Evolutionary conservation across 2,113 vertebrate species (phyloP).

Genomic region (Dicentrarchus labrax): DNA sequence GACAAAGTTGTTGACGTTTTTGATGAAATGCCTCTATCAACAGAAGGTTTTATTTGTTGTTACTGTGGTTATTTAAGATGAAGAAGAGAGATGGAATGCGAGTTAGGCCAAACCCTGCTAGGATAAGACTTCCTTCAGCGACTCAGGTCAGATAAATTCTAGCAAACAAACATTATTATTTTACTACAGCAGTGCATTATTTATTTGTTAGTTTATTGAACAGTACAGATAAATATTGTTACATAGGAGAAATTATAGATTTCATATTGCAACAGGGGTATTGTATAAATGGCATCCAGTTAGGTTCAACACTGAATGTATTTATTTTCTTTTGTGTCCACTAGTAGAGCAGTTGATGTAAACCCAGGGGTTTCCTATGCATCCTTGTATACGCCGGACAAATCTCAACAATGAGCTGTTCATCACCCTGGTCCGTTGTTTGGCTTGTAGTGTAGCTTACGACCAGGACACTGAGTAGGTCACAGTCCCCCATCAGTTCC

Average conservation of each 20-base stretch:
- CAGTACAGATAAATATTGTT: neutral
- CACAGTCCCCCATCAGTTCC: conserved; percentile 20
- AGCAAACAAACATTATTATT: conserved; percentile 1
- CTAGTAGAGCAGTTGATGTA: neutral
- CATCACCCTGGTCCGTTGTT: neutral
- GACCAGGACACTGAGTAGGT: conserved; percentile 11
- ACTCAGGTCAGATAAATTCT: neutral
- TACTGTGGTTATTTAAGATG: neutral
- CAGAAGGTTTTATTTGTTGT: conserved; percentile 3
- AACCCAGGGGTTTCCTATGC: neutral
- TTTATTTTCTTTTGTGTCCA: neutral
- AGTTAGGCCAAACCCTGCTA: neutral
- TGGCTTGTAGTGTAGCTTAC: conserved; percentile 10
- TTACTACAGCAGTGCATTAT: neutral
- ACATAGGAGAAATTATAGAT: neutral
- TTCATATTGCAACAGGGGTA: neutral
- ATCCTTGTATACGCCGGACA: too few species aligned
- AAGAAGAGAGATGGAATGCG: neutral
- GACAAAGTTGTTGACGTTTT: neutral
- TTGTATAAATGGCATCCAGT: neutral
- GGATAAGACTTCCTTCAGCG: neutral
- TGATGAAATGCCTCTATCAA: neutral
- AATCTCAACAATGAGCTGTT: neutral
- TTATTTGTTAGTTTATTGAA: neutral
- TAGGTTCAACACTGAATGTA: neutral